These are phyloP conservation scores for Lates japonicus DNA, from an alignment of 2,797 vertebrate genomes.

Conservation along the genomic window DNA sequence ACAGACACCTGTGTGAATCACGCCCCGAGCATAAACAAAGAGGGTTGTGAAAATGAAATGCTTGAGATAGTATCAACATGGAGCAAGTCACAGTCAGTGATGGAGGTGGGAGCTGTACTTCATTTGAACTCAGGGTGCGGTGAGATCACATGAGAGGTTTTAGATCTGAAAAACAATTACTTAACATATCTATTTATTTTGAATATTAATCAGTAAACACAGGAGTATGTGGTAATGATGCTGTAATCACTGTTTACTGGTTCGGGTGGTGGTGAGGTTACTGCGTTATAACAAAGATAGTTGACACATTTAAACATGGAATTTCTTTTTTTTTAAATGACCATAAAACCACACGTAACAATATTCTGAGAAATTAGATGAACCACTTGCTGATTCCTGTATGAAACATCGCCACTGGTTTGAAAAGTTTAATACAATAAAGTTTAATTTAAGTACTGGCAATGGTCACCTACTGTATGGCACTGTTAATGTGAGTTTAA, in stretches of 20 bases:
- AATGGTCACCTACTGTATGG: slow-evolving; percentile 71
- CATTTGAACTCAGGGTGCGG: slow-evolving; percentile 28
- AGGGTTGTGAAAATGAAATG: slow-evolving; percentile 23
- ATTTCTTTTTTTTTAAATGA: slow-evolving; percentile 41
- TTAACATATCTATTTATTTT: slow-evolving; percentile 22
- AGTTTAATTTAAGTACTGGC: slow-evolving; percentile 49
- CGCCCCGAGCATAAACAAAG: slow-evolving; percentile 41
- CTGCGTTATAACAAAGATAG: slow-evolving; percentile 50
- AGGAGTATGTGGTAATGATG: slow-evolving; percentile 37
- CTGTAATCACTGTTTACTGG: slow-evolving; percentile 26
- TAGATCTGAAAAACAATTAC: slow-evolving; percentile 25
- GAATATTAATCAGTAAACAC: slow-evolving; percentile 49
- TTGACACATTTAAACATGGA: slow-evolving; percentile 47
- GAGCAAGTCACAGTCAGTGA: slow-evolving; percentile 23
- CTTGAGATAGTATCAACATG: slow-evolving; percentile 27
- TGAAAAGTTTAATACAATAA: slow-evolving; percentile 57
- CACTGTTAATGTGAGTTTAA: slow-evolving; percentile 71
- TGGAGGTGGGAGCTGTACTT: slow-evolving; percentile 39
- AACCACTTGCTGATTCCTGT: slow-evolving; percentile 43
- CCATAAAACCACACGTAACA: slow-evolving; percentile 63
- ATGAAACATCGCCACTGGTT: slow-evolving; percentile 56
- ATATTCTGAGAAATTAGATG: slow-evolving; percentile 49
- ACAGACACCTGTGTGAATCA: slow-evolving; percentile 49
- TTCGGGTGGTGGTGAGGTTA: slow-evolving; percentile 48
- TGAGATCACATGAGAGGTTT: background rate